These are phyloP conservation scores for Creontiades dilutus DNA, from an alignment of 2,888 invertebrate genomes.

Conservation along the genomic window DNA sequence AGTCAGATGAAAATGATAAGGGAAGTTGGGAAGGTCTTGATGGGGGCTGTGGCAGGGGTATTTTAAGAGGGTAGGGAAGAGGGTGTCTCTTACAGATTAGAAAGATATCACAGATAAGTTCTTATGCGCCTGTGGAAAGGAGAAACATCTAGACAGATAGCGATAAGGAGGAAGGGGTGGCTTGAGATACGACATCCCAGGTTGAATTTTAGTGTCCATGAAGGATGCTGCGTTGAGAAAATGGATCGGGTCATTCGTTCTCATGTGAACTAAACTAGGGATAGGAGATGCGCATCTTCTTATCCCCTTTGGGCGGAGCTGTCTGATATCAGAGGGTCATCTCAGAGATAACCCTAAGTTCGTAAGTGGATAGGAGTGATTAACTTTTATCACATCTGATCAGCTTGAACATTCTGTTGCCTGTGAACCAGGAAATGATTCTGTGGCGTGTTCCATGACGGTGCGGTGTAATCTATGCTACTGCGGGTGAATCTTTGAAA, in stretches of 20 bases:
- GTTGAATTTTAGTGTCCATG: background rate
- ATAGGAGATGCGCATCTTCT: background rate
- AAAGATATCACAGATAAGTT: background rate
- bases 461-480: background rate
- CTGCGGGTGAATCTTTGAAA: too few relatives aligned
- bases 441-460: too few relatives aligned
- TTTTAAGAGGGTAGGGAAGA: background rate
- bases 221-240: background rate
- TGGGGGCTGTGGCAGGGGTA: background rate
- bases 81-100: background rate
- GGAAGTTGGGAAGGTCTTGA: background rate
- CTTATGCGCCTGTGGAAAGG: background rate
- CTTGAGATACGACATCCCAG: background rate
- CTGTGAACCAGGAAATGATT: too few relatives aligned
- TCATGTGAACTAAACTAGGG: too few relatives aligned
- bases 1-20: background rate
- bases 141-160: constrained; percentile 13
- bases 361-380: too few relatives aligned
- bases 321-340: background rate
- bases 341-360: background rate
- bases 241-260: too few relatives aligned
- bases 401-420: too few relatives aligned
- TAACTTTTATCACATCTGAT: too few relatives aligned
- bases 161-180: background rate
- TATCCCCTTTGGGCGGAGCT: background rate